phyloP scores from a whole-genome alignment of 2,888 invertebrate species.

The Julus scandinavius region DNA sequence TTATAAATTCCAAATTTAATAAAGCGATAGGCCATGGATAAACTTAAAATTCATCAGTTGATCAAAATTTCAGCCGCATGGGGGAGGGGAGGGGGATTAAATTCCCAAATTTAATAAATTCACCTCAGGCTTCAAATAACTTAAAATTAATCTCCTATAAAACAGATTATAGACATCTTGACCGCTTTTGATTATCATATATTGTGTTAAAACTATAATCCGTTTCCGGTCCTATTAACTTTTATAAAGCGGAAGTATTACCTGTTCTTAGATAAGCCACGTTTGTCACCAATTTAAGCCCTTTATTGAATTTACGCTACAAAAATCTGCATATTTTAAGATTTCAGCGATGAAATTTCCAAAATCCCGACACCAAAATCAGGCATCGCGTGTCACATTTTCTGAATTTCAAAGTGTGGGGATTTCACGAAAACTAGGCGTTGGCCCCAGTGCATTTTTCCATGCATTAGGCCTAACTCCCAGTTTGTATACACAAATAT shows the following conservation, averaged over 20 bases:
- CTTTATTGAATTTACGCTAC: too few relatives aligned
- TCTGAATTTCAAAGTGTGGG: not conserved
- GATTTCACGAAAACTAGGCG: not conserved
- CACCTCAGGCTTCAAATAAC: too few relatives aligned
- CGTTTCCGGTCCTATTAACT: slow-evolving; percentile 20
- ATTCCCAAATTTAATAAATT: not conserved
- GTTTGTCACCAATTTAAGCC: not conserved
- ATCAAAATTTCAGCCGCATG: too few relatives aligned
- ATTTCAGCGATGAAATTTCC: not conserved
- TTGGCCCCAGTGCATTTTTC: not conserved
- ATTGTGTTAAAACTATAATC: not conserved
- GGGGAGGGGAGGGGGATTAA: not conserved
- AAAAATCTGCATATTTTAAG: slow-evolving; percentile 22
- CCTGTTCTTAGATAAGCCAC: not conserved
- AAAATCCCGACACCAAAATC: not conserved
- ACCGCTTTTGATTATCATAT: not conserved
- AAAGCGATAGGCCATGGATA: too few relatives aligned
- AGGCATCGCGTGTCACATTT: not conserved
- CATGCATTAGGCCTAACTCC: not conserved
- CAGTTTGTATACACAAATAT: not conserved
- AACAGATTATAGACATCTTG: not conserved
- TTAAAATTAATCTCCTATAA: not conserved
- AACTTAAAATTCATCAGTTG: too few relatives aligned
- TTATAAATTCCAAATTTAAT: too few relatives aligned
- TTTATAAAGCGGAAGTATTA: slow-evolving; percentile 24